Evolutionary conservation across 2,888 invertebrate genomes (phyloP), one percentile per base, ranked within the genome.

Genomic region (Lithophane semibrunnea): DNA sequence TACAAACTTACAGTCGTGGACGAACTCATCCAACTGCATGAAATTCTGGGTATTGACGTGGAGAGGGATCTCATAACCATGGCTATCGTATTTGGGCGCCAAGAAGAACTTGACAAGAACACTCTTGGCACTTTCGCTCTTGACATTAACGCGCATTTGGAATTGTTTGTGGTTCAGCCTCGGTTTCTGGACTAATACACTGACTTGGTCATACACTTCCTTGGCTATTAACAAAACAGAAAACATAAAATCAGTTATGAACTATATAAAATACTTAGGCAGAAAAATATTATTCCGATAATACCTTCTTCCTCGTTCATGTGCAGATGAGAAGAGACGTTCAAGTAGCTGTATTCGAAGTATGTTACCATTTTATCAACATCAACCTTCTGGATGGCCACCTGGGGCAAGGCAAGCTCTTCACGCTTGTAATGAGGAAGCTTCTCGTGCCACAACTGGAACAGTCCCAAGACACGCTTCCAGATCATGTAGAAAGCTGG

Each of bases 141-240:
- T 96, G 44, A 98, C 97, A 49, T 97, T 94, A 66, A 98, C 94
- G 80, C 97, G 97, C 88, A 97, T 96, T 88, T 95, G 97, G 97
- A 98, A 98, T 12, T 97, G 97, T 86, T 98, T 97, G 96, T 98
- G 98, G 94, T 13, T 98, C 72, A 98, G 94, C 78, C 98, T 97
- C 80, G 97, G 95, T 89, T 97, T 97, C 77, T 97, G 97, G 8
- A 97, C 97, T 84, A 97, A 95, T 58, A 98, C 97, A 75, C 91
- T 94, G 29, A 93, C 88, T 1, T 94, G 92, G 69, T 96, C 94
- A n/a, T 91, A 89, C 0, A 92, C 63, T 16, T 72, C 79, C 56
- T 94, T 91, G 52, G 92, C 97, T 92, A 91, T 73, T 83, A 90
- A 75, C 5, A 70, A 52, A 78, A 44, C 24, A 66, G n/a, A 63